phyloP scores from a whole-genome alignment of 1,140 invertebrate species.

The Pseudobourletiella spinata region DNA sequence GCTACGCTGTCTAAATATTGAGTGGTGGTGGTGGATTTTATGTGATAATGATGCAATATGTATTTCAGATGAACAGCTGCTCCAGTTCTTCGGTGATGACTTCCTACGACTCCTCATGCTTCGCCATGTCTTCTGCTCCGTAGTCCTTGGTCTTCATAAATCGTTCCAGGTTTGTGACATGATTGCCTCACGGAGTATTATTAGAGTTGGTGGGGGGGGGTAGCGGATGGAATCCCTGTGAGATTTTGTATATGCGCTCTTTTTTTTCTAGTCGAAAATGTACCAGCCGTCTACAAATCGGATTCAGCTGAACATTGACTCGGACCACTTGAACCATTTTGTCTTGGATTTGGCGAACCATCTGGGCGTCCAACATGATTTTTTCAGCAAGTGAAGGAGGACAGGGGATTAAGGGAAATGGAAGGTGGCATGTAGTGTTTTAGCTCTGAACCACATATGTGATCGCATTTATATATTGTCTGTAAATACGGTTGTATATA shows the following conservation, averaged over 20 bases:
- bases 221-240: no score
- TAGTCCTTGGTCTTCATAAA: conserved; percentile 2
- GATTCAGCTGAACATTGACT: not conserved
- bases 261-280: conserved; percentile 2
- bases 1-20: no score
- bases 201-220: no score
- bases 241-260: not conserved
- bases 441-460: no score
- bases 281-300: not conserved
- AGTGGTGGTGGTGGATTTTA: no score
- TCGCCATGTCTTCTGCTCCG: conserved; percentile 76
- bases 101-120: conserved; percentile 79
- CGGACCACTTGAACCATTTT: not conserved
- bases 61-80: conserved; percentile 63
- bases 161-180: conserved; percentile 2
- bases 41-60: no score
- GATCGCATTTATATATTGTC: no score
- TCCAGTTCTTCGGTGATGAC: conserved; percentile 88
- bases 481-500: no score
- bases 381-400: not conserved
- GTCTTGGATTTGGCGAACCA: not conserved
- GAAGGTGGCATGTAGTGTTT: no score
- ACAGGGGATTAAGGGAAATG: no score
- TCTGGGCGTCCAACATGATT: conserved; percentile 8
- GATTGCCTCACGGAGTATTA: no score